A percentile compares a stretch with the other conserved stretches of the same genome.
phyloP scores from a whole-genome alignment of 2,888 invertebrate genomes.

The Teleogryllus oceanicus region DNA sequence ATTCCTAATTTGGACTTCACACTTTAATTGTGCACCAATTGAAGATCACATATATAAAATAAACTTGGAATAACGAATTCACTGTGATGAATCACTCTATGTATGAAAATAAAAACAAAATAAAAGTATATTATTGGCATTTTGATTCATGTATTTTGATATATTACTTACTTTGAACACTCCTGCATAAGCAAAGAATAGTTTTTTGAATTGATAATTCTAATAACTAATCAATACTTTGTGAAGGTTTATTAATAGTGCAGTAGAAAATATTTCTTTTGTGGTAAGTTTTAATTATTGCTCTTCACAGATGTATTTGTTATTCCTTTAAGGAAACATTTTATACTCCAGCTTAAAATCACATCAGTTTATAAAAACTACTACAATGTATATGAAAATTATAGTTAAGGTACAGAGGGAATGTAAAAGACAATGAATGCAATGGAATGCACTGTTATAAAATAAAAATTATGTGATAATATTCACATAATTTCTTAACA shows the following conservation, averaged over 20 bases:
- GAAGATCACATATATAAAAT: too few relatives aligned
- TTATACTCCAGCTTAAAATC: slow-evolving; percentile 4
- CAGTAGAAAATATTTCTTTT: slow-evolving; percentile 6
- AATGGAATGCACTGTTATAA: slow-evolving; percentile 18
- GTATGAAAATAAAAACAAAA: too few relatives aligned
- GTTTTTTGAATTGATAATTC: too few relatives aligned
- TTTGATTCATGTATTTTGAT: too few relatives aligned
- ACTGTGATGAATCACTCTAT: too few relatives aligned
- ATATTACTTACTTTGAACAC: too few relatives aligned
- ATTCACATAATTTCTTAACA: not conserved
- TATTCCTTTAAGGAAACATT: not conserved
- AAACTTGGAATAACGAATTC: too few relatives aligned
- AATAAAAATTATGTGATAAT: slow-evolving; percentile 2
- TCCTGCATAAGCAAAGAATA: too few relatives aligned
- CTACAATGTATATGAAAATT: not conserved
- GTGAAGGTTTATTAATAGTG: not conserved
- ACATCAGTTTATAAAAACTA: slow-evolving; percentile 3
- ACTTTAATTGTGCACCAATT: too few relatives aligned
- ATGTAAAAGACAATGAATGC: slow-evolving; percentile 10
- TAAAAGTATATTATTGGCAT: too few relatives aligned
- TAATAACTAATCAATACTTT: not conserved
- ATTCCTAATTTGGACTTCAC: too few relatives aligned
- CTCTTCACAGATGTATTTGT: slow-evolving; percentile 3
- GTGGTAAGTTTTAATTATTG: not conserved
- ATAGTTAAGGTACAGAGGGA: slow-evolving; percentile 1